Conservation (phyloP, 2,113 vertebrate genomes). For the Cynoglossus semilaevis region DNA sequence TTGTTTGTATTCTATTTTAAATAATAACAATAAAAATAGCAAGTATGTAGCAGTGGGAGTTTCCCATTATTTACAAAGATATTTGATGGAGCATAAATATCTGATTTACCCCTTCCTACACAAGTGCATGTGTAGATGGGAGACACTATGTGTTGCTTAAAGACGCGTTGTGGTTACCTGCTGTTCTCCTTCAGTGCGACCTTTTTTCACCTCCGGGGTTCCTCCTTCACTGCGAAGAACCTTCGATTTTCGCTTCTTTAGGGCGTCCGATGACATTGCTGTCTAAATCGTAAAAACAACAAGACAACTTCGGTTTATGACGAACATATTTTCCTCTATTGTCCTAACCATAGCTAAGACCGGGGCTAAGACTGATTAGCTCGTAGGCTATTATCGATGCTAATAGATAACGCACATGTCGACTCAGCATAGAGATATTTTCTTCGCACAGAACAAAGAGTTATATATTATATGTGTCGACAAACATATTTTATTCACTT, state of each 20-base stretch:
- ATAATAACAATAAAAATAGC: no score
- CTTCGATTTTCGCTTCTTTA: slow-evolving; percentile 94
- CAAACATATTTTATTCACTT: neutral
- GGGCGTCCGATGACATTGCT: slow-evolving; percentile 78
- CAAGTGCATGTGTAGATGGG: no score
- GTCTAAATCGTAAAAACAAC: neutral
- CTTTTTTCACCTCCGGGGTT: slow-evolving; percentile 83
- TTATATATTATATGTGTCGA: neutral
- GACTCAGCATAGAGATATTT: neutral
- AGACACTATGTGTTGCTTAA: no score
- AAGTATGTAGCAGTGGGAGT: no score
- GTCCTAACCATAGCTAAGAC: slow-evolving; percentile 28
- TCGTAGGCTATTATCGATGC: slow-evolving; percentile 15
- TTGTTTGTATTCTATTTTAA: no score
- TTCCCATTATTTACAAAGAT: no score
- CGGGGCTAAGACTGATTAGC: slow-evolving; percentile 2
- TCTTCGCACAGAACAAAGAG: neutral
- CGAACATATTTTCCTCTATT: neutral
- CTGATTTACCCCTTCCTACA: no score
- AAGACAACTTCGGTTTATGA: rapidly evolving
- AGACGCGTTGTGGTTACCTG: no score
- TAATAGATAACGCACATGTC: neutral
- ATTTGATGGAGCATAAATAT: no score
- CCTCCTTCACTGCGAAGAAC: slow-evolving; percentile 87
- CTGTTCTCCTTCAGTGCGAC: slow-evolving; percentile 82